Evolutionary conservation across 2,797 vertebrate genomes (phyloP).

Genomic region (Trachops cirrhosus): DNA sequence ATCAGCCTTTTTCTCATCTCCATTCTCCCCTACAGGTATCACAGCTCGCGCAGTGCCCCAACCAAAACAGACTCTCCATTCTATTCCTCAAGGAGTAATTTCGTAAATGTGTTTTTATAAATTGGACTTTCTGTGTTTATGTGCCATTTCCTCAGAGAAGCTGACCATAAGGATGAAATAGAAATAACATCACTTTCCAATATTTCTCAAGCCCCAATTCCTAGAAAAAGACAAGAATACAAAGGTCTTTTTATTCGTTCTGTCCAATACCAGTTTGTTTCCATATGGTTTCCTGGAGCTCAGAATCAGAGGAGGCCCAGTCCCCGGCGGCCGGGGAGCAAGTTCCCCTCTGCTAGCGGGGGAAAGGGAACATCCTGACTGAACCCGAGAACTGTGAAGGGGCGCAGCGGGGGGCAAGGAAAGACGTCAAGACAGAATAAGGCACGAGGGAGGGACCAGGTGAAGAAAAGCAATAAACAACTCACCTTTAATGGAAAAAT

Average conservation of each 20-base stretch:
- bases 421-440: neutral
- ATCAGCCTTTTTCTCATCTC: slow-evolving; percentile 19
- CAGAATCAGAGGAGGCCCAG: neutral
- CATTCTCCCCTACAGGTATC: neutral
- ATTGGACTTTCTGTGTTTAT: neutral
- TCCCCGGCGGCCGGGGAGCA: neutral
- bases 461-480: neutral
- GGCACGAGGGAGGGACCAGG: neutral
- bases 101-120: slow-evolving; percentile 42
- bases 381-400: neutral
- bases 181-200: slow-evolving; percentile 50
- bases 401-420: neutral
- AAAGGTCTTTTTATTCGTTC: slow-evolving; percentile 55
- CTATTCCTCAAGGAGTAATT: slow-evolving; percentile 14
- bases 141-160: slow-evolving; percentile 51
- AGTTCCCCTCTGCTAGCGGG: neutral
- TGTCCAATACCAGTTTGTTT: slow-evolving; percentile 34
- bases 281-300: neutral
- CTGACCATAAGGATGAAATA: slow-evolving; percentile 43
- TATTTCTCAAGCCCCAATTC: slow-evolving; percentile 13
- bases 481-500: neutral
- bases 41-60: neutral
- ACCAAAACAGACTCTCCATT: slow-evolving; percentile 48
- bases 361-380: neutral
- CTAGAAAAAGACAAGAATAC: slow-evolving; percentile 44